Percentiles rank a stretch among this genome's conserved stretches.
These are phyloP conservation scores for Aegypius monachus DNA, from an alignment of 2,113 vertebrate species.

Conservation along the genomic window DNA sequence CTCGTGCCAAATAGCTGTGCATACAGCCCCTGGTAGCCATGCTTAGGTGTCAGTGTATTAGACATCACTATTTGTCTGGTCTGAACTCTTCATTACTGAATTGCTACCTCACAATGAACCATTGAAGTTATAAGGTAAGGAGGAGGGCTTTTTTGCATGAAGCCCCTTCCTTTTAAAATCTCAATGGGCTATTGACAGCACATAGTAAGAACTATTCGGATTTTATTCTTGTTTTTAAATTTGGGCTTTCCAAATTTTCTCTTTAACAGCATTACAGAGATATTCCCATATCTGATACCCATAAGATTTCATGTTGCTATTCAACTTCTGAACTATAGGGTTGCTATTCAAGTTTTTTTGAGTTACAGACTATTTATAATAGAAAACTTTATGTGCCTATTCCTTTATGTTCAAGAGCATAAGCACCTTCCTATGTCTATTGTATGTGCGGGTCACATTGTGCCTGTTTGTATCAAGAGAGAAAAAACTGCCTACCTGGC, in stretches of 20 bases:
- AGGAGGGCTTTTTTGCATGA: neutral
- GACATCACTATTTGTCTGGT: neutral
- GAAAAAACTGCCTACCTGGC: neutral
- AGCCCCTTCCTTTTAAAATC: neutral
- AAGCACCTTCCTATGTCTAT: neutral
- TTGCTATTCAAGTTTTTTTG: neutral
- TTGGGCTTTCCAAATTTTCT: neutral
- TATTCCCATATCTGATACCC: neutral
- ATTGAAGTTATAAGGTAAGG: neutral
- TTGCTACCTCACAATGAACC: neutral
- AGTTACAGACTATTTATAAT: neutral
- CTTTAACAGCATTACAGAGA: neutral
- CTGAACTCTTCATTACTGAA: neutral
- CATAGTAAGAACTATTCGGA: neutral
- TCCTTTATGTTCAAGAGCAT: neutral
- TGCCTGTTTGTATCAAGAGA: neutral
- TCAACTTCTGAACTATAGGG: neutral
- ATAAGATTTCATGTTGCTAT: neutral
- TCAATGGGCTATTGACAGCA: neutral
- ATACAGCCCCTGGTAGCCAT: neutral
- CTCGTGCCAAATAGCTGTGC: neutral
- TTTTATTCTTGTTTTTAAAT: neutral
- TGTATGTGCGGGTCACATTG: neutral
- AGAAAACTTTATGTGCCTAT: neutral
- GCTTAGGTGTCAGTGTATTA: rapidly evolving